Evolutionary conservation across 2,888 invertebrate species (phyloP).

Genomic region (Julus scandinavius): DNA sequence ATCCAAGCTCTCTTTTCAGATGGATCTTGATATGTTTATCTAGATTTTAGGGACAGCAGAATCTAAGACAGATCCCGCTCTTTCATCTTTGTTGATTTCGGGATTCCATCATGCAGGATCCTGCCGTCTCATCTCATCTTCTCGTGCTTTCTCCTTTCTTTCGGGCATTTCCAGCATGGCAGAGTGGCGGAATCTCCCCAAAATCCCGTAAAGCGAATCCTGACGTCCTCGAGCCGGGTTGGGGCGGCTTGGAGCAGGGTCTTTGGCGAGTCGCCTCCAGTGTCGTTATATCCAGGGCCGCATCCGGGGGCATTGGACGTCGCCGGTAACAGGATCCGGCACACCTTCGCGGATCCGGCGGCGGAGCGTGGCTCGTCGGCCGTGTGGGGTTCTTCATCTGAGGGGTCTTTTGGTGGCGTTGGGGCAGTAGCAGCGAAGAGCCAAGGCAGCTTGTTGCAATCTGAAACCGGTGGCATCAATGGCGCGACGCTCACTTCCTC

Average conservation of each 20-base stretch:
- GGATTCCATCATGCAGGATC: background rate
- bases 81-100: background rate
- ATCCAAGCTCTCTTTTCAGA: no score
- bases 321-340: background rate
- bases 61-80: no score
- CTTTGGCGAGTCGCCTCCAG: background rate
- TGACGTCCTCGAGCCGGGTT: background rate
- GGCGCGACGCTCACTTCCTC: conserved; percentile 12
- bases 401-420: background rate
- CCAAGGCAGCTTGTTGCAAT: conserved; percentile 32
- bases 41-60: no score
- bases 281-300: background rate
- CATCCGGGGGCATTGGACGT: conserved; percentile 3
- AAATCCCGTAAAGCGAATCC: background rate
- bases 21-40: no score
- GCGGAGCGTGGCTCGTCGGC: background rate
- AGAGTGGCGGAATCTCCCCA: background rate
- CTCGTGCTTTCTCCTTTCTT: background rate
- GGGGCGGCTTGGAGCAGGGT: background rate
- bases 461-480: conserved; percentile 49
- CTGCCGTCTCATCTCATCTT: background rate
- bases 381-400: background rate
- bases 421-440: conserved; percentile 5
- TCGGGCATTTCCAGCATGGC: background rate
- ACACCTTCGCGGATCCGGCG: background rate